These are phyloP conservation scores for Napeogenes sylphis DNA, from an alignment of 2,888 invertebrate species.

Conservation along the genomic window DNA sequence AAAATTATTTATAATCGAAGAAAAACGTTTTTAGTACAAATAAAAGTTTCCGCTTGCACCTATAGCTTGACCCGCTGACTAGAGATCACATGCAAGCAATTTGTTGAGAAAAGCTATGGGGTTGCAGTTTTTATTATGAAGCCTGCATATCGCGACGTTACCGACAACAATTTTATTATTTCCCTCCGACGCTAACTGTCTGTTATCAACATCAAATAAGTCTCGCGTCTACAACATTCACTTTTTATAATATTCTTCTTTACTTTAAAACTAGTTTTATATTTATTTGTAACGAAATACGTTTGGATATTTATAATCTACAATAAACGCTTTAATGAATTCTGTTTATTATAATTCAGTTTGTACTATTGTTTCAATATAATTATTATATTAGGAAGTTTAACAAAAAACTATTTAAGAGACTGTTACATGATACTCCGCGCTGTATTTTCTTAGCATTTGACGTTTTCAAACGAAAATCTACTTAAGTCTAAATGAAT, in stretches of 20 bases:
- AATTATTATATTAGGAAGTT: background rate
- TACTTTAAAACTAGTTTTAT: slow-evolving; percentile 13
- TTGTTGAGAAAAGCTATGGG: slow-evolving; percentile 58
- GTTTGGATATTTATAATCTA: no score
- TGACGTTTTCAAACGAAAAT: slow-evolving; percentile 6
- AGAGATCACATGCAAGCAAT: slow-evolving; percentile 62
- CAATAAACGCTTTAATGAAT: no score
- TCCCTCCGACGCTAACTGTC: slow-evolving; percentile 34
- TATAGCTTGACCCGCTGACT: slow-evolving; percentile 35
- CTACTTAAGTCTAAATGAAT: slow-evolving; percentile 6
- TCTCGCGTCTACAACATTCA: slow-evolving; percentile 30
- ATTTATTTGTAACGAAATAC: no score
- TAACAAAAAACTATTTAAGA: background rate
- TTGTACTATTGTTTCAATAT: slow-evolving; percentile 6
- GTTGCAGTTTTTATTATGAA: slow-evolving; percentile 58
- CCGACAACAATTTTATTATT: slow-evolving; percentile 41
- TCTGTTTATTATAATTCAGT: slow-evolving; percentile 9
- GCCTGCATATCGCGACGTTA: slow-evolving; percentile 45
- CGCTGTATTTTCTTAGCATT: background rate
- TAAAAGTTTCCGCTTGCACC: slow-evolving; percentile 25
- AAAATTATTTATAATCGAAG: no score
- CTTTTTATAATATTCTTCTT: slow-evolving; percentile 24
- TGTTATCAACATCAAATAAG: slow-evolving; percentile 34
- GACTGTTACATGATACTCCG: no score
- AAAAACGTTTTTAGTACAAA: background rate